Evolutionary conservation across 2,888 invertebrate species (phyloP).

Genomic region (Tubulanus polymorphus): DNA sequence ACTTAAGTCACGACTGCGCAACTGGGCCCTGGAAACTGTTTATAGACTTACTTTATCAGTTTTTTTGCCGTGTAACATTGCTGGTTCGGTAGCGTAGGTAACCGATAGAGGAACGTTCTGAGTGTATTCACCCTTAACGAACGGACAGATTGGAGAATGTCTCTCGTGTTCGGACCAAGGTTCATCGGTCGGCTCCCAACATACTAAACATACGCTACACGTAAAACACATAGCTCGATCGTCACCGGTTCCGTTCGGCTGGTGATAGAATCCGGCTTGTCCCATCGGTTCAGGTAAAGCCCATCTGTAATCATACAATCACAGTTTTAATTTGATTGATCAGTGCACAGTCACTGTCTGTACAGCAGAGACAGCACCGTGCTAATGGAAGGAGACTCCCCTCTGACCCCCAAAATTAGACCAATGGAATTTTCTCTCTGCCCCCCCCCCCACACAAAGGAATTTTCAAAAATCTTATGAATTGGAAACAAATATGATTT

Average conservation of each 20-base stretch:
- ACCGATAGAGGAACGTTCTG: conserved; percentile 84
- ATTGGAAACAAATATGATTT: too few relatives aligned
- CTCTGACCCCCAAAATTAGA: too few relatives aligned
- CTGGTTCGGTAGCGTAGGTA: conserved; percentile 78
- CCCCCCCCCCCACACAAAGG: too few relatives aligned
- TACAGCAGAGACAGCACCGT: too few relatives aligned
- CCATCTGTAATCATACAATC: too few relatives aligned
- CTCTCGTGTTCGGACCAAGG: conserved; percentile 97
- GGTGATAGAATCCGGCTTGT: conserved; percentile 94
- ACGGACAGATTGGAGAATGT: conserved; percentile 88
- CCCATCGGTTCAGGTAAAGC: conserved; percentile 94
- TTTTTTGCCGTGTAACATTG: conserved; percentile 57
- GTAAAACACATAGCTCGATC: conserved; percentile 96
- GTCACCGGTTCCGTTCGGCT: conserved; percentile 79
- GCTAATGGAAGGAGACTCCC: too few relatives aligned
- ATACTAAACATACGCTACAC: conserved; percentile 88
- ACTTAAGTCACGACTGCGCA: too few relatives aligned
- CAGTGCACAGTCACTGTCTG: too few relatives aligned
- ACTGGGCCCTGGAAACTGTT: too few relatives aligned
- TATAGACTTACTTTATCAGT: conserved; percentile 31
- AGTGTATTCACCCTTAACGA: conserved; percentile 90
- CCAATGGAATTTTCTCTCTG: too few relatives aligned
- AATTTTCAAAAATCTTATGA: too few relatives aligned
- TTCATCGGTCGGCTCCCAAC: conserved; percentile 95
- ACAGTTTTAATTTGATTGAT: too few relatives aligned